Evolutionary conservation across 2,113 vertebrate species (phyloP).

Genomic region (Rhea americana): DNA sequence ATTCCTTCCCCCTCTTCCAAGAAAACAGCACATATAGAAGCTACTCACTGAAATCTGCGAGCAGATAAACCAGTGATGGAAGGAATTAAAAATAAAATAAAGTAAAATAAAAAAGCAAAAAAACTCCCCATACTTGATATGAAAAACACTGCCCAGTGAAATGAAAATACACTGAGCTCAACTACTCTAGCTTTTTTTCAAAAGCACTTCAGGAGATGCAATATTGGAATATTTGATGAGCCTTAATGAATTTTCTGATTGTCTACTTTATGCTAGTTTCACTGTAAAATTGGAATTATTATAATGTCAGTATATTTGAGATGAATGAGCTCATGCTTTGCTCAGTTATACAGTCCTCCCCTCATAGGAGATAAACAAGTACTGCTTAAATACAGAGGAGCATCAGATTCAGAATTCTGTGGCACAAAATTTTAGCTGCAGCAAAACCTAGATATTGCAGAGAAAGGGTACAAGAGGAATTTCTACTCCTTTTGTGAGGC

Average conservation of each 20-base stretch:
- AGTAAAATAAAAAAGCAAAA: background rate
- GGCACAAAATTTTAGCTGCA: background rate
- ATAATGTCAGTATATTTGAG: background rate
- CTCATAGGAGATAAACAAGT: background rate
- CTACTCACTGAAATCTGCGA: slow-evolving; percentile 82
- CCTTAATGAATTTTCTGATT: background rate
- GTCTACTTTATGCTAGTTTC: background rate
- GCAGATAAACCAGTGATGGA: slow-evolving; percentile 21
- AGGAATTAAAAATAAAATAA: background rate
- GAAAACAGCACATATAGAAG: background rate
- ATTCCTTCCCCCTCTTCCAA: too few species aligned
- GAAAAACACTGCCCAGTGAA: background rate
- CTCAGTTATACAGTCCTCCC: background rate
- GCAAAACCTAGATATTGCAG: slow-evolving; percentile 8
- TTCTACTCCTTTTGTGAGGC: background rate
- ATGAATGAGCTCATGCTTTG: background rate
- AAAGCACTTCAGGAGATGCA: background rate
- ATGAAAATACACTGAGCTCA: background rate
- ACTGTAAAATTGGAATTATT: background rate
- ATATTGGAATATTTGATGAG: background rate
- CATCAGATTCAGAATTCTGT: background rate
- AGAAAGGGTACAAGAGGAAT: background rate
- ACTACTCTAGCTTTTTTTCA: background rate
- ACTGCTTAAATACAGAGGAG: background rate
- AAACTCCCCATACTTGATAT: background rate